phyloP scores from a whole-genome alignment of 2,888 invertebrate genomes.

The Reticulitermes lucifugus region DNA sequence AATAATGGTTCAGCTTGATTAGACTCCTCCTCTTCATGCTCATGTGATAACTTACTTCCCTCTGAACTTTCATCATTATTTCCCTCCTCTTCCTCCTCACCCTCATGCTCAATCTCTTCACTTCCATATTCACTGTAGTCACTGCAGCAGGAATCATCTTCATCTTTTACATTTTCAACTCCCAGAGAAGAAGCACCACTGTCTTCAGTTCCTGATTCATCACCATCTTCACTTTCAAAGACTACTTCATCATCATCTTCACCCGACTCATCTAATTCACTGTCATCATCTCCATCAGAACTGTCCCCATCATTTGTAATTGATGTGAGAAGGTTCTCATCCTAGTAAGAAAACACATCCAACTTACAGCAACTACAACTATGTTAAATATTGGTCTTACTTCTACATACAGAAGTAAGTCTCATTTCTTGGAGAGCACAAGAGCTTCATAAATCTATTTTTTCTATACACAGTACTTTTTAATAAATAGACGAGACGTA shows the following conservation, averaged over 20 bases:
- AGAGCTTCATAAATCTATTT: too few species aligned
- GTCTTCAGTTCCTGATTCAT: constrained; percentile 54
- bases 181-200: constrained; percentile 54
- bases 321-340: constrained; percentile 45
- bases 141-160: constrained; percentile 49
- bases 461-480: too few species aligned
- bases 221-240: constrained; percentile 58
- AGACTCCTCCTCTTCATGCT: constrained; percentile 22
- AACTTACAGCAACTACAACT: too few species aligned
- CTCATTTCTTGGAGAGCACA: too few species aligned
- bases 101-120: constrained; percentile 45
- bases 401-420: too few species aligned
- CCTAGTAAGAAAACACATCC: constrained; percentile 6
- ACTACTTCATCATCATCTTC: constrained; percentile 59
- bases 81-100: constrained; percentile 46
- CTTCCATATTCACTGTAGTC: constrained; percentile 47
- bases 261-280: constrained; percentile 58
- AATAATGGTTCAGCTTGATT: constrained; percentile 49
- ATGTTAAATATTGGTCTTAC: too few species aligned
- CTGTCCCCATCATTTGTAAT: constrained; percentile 61
- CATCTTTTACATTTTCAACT: constrained; percentile 41
- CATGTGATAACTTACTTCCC: constrained; percentile 37
- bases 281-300: constrained; percentile 64
- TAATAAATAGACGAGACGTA: too few species aligned
- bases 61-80: constrained; percentile 53